Evolutionary conservation across 2,797 vertebrate genomes (phyloP).

Genomic region (Melanotaenia trifasciata): DNA sequence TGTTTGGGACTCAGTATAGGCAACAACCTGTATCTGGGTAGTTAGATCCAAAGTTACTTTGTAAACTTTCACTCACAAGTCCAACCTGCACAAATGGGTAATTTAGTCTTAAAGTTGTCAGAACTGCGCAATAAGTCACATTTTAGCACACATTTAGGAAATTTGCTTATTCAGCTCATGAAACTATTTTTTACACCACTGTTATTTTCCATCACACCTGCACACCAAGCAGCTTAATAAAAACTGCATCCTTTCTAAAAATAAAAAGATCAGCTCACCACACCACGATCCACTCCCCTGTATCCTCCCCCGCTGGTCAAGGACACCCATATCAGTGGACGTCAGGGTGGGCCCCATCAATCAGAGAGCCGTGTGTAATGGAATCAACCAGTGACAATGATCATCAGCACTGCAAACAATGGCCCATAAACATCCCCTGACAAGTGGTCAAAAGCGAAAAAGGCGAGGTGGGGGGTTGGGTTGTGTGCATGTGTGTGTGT

Average conservation of each 20-base stretch:
- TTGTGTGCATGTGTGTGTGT: conserved; percentile 27
- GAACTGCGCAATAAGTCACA: background rate
- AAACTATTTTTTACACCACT: background rate
- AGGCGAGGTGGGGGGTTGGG: conserved; percentile 46
- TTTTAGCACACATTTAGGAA: background rate
- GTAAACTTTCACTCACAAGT: background rate
- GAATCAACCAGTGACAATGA: conserved; percentile 86
- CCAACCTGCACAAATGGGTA: background rate
- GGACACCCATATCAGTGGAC: conserved; percentile 82
- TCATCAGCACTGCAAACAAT: conserved; percentile 86
- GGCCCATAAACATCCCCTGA: conserved; percentile 86
- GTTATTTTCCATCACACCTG: background rate
- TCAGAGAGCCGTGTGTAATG: conserved; percentile 83
- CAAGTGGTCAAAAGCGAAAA: conserved; percentile 75
- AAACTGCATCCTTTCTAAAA: conserved; percentile 17
- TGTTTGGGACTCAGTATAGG: background rate
- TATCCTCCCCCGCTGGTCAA: conserved; percentile 78
- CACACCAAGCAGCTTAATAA: background rate
- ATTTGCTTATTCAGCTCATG: background rate
- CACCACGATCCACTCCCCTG: conserved; percentile 38
- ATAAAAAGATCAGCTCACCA: conserved; percentile 22
- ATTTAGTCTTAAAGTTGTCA: background rate
- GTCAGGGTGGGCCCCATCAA: conserved; percentile 81
- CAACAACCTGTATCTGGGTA: background rate
- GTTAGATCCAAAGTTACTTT: background rate